Conservation (phyloP, 1,140 invertebrate species). For the Ceratina australensis region DNA sequence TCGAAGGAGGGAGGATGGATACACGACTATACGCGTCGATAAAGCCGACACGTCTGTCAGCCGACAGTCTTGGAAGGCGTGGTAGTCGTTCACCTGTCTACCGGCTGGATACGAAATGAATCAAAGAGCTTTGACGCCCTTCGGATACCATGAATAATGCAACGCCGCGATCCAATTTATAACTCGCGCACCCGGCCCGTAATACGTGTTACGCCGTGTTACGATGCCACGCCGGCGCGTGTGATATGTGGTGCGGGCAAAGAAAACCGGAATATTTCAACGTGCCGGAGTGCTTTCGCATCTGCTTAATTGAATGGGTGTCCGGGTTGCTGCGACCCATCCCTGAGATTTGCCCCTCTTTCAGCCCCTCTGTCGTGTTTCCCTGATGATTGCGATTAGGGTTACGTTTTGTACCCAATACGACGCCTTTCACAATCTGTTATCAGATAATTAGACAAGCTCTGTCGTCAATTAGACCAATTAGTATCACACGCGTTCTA, state of each 20-base stretch:
- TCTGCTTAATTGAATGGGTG: slow-evolving; percentile 60
- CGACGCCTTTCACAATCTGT: not conserved
- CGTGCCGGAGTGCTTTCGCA: slow-evolving; percentile 36
- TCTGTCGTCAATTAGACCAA: too few species aligned
- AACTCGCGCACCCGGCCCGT: slow-evolving; percentile 68
- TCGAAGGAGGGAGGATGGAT: not conserved
- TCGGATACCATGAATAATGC: slow-evolving; percentile 74
- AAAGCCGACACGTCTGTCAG: slow-evolving; percentile 53
- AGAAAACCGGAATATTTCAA: slow-evolving; percentile 60
- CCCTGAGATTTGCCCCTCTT: slow-evolving; percentile 11
- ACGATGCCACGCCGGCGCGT: not conserved
- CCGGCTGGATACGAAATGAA: slow-evolving; percentile 72
- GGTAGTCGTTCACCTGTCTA: slow-evolving; percentile 56
- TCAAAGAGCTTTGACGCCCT: slow-evolving; percentile 73
- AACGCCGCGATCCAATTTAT: slow-evolving; percentile 72
- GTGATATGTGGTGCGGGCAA: slow-evolving; percentile 58
- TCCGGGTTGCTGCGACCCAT: slow-evolving; percentile 26
- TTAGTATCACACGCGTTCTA: too few species aligned
- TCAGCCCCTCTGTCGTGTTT: not conserved
- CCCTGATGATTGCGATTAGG: slow-evolving; percentile 11
- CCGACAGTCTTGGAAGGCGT: slow-evolving; percentile 44
- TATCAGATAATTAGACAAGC: slow-evolving; percentile 9
- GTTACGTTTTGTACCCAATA: not conserved
- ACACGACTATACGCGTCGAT: slow-evolving; percentile 23
- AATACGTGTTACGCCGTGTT: slow-evolving; percentile 68